Base-by-base conservation (phyloP, 1,140 invertebrate species). In the Pararge aegeria region DNA sequence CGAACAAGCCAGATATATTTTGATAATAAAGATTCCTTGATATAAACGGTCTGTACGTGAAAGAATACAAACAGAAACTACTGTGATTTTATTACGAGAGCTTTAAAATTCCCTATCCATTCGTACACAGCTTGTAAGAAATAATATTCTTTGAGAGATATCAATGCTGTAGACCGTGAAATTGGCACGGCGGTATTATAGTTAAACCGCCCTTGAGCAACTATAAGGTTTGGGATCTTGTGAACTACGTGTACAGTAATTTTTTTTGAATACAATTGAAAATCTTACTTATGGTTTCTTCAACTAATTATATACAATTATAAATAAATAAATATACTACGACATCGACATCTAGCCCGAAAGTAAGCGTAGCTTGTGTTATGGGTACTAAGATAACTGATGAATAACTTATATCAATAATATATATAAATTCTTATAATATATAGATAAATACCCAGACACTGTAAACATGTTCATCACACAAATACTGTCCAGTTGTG, bases 161-260 rank as follows among this genome's bases (percentile, higher is more conserved):
- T 58, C 51, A 51, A 52, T 63, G 55, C 55, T 30, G 40, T 62
- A 55, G 52, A 66, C 64, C 64, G 55, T 62, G 60, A 66, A 66
- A 66, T 66, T 63, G 53, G 53, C 38, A 62, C 27, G 60, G 24
- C 48, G 34, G 38, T 30, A 48, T 27, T 9, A n/a, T 34, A 12
- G 7, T 49, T 52, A 46, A 42, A 44, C 50, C 54, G 20, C 64
- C 58, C 64, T 58, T 55, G 40, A 53, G 48, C 55, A 44, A 50
- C 64, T 54, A 66, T 50, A 34, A 61, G 42, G 34, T 49, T 54
- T 54, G 30, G 16, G 53, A 49, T 49, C 54, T 53, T 54, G 46
- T 61, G 29, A 57, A 63, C 48, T 48, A 46, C 40, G 34, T 52
- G 29, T 52, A 38, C 54, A 56, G 34, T 52, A 52, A 38, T 51